phyloP scores from a whole-genome alignment of 2,113 vertebrate species.

The Columba janthina region DNA sequence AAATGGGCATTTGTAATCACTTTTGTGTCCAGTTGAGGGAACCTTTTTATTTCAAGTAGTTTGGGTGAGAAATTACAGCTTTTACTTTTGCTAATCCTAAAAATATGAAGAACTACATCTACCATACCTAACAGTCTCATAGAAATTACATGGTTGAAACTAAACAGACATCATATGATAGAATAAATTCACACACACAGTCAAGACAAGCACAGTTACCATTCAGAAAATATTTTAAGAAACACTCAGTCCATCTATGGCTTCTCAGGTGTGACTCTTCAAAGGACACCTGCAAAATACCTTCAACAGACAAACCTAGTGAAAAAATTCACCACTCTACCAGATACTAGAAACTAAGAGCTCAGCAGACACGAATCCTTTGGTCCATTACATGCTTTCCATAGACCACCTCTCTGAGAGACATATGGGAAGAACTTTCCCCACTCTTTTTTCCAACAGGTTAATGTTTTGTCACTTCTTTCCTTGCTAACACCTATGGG shows the following conservation, averaged over 20 bases:
- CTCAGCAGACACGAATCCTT: neutral
- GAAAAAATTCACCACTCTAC: neutral
- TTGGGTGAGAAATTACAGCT: neutral
- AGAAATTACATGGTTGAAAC: neutral
- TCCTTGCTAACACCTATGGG: neutral
- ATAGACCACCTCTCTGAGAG: neutral
- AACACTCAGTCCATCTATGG: neutral
- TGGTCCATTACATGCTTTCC: neutral
- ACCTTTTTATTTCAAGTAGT: neutral
- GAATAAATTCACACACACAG: neutral
- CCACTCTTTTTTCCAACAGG: neutral
- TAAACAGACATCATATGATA: neutral
- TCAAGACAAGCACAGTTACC: neutral
- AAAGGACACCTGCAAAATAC: neutral
- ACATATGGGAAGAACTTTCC: neutral
- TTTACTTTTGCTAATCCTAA: neutral
- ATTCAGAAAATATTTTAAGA: neutral
- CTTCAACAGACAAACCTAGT: neutral
- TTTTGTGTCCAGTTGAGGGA: neutral
- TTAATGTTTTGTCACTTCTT: neutral
- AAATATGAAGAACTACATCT: neutral
- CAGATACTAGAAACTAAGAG: neutral
- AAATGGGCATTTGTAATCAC: neutral
- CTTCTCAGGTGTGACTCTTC: neutral
- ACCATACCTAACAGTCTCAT: neutral